These are phyloP conservation scores for Rapana venosa DNA, from an alignment of 2,888 invertebrate species.

Conservation along the genomic window DNA sequence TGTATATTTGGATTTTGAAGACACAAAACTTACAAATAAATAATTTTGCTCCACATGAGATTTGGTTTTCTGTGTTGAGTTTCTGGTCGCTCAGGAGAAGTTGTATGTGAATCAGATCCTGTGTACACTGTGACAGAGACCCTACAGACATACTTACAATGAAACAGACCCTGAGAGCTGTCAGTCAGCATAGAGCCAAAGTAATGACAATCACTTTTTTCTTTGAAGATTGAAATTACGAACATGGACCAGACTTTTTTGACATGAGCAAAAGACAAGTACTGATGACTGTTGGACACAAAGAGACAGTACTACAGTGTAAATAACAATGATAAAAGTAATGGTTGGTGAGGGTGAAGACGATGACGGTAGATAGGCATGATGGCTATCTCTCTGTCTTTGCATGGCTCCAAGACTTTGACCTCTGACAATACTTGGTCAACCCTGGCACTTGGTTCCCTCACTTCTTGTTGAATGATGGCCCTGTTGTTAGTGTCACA, in stretches of 20 bases:
- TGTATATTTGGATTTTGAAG: conserved; percentile 39
- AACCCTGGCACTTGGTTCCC: background rate
- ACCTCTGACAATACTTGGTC: background rate
- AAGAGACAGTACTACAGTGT: no score
- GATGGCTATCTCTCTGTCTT: background rate
- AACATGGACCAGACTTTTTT: no score
- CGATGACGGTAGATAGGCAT: background rate
- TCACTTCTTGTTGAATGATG: background rate
- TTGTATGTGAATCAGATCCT: background rate
- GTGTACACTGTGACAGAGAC: background rate
- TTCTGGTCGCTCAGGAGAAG: background rate
- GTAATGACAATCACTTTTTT: background rate
- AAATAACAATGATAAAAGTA: no score
- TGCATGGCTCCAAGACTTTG: conserved; percentile 13
- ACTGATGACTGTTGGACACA: no score
- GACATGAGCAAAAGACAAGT: no score
- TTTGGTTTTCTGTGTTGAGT: conserved; percentile 34
- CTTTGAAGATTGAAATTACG: background rate
- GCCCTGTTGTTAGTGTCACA: background rate
- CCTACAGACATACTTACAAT: no score
- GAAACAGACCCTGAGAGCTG: background rate
- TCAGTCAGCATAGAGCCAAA: background rate
- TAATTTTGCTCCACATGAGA: conserved; percentile 8
- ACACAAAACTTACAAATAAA: conserved; percentile 41
- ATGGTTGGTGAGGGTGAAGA: background rate